Evolutionary conservation across 2,797 vertebrate genomes (phyloP).

Genomic region (Cryptoprocta ferox): DNA sequence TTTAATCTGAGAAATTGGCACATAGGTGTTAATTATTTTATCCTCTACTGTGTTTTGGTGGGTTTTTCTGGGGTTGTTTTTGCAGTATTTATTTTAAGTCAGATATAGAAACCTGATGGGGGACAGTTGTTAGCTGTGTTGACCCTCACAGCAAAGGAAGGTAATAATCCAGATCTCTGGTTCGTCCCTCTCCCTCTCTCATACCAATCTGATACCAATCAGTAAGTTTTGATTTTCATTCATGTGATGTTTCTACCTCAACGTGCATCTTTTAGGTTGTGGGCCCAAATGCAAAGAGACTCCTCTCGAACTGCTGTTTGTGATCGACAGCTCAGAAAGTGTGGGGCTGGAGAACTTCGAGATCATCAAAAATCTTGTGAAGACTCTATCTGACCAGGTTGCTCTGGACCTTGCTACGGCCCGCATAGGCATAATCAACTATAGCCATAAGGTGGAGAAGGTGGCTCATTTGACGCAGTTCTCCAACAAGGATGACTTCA

Average conservation of each 20-base stretch:
- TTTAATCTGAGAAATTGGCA: conserved; percentile 32
- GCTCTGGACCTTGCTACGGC: conserved; percentile 80
- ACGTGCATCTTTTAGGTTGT: conserved; percentile 87
- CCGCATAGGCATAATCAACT: conserved; percentile 91
- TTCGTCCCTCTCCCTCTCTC: background rate
- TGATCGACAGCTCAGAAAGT: conserved; percentile 94
- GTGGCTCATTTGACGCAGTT: conserved; percentile 89
- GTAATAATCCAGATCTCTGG: background rate
- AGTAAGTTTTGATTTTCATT: background rate
- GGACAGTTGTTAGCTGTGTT: background rate
- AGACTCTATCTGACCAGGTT: conserved; percentile 87
- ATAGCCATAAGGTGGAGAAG: conserved; percentile 88
- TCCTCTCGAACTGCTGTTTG: conserved; percentile 92
- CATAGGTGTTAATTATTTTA: background rate
- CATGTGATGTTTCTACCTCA: background rate
- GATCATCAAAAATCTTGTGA: conserved; percentile 92
- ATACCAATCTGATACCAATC: too few relatives aligned
- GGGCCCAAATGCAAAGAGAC: conserved; percentile 89
- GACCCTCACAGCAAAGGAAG: background rate
- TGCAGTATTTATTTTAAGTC: background rate
- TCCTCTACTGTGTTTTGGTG: background rate
- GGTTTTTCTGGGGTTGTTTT: background rate
- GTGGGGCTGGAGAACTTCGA: conserved; percentile 92
- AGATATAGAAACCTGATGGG: background rate
- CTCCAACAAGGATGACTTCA: conserved; percentile 84